Conservation (phyloP, 2,113 vertebrate genomes). For the Loxodonta africana region DNA sequence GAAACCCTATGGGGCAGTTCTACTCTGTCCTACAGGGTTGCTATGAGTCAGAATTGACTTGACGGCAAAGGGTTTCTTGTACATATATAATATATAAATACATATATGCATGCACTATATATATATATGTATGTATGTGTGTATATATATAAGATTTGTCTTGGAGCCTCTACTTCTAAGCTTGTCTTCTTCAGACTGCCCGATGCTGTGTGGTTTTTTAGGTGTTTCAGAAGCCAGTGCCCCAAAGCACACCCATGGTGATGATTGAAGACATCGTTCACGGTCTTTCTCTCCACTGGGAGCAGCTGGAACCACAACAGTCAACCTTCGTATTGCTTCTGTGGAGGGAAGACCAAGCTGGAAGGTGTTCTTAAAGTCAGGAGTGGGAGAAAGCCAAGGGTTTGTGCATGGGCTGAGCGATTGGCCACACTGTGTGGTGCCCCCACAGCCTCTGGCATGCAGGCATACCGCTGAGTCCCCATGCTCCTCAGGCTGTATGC, state of each 20-base stretch:
- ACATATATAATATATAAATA: no score
- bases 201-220: neutral
- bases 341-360: neutral
- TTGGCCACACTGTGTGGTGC: fast-evolving
- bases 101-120: no score
- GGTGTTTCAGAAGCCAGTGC: neutral
- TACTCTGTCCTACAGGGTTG: no score
- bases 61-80: no score
- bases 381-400: neutral
- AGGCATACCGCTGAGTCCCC: neutral
- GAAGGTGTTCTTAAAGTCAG: no score
- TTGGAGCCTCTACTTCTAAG: neutral
- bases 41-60: no score
- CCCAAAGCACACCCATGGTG: neutral
- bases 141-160: neutral
- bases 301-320: neutral
- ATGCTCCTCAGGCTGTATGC: fast-evolving
- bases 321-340: neutral
- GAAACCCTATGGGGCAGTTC: no score
- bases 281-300: neutral
- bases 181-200: neutral
- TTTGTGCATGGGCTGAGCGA: neutral
- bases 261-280: neutral
- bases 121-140: no score
- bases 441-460: fast-evolving